Evolutionary conservation across 2,888 invertebrate genomes (phyloP).

Genomic region (Phymatocera aterrima): DNA sequence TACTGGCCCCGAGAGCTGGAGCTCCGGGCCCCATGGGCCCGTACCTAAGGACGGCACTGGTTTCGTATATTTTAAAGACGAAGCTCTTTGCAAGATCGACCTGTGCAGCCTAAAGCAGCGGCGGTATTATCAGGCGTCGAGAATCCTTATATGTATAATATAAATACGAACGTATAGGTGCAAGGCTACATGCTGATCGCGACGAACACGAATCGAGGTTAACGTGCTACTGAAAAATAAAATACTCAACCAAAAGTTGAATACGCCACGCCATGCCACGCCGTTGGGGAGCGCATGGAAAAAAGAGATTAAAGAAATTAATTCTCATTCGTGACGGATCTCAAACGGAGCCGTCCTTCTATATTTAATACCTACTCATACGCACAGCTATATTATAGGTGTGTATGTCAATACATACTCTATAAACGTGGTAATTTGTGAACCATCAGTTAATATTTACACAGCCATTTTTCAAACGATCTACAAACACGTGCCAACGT

Average conservation of each 20-base stretch:
- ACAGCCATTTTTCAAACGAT: slow-evolving; percentile 8
- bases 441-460: slow-evolving; percentile 18
- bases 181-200: neutral
- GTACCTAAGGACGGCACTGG: neutral
- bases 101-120: slow-evolving; percentile 5
- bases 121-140: slow-evolving; percentile 12
- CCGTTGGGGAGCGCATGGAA: neutral
- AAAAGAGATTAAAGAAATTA: slow-evolving; percentile 18
- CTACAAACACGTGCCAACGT: slow-evolving; percentile 18
- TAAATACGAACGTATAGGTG: neutral
- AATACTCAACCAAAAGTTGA: neutral
- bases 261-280: neutral
- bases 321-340: slow-evolving; percentile 23
- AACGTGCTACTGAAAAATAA: slow-evolving; percentile 40
- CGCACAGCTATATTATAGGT: neutral
- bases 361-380: slow-evolving; percentile 2
- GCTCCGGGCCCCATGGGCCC: neutral
- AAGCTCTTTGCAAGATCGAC: slow-evolving; percentile 5
- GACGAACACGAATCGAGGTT: slow-evolving; percentile 27
- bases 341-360: slow-evolving; percentile 22
- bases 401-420: neutral
- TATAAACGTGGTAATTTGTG: neutral
- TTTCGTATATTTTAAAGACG: neutral
- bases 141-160: neutral
- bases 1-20: no score